Evolutionary conservation across 2,797 vertebrate species (phyloP).

Genomic region (Hozukius guyotensis): DNA sequence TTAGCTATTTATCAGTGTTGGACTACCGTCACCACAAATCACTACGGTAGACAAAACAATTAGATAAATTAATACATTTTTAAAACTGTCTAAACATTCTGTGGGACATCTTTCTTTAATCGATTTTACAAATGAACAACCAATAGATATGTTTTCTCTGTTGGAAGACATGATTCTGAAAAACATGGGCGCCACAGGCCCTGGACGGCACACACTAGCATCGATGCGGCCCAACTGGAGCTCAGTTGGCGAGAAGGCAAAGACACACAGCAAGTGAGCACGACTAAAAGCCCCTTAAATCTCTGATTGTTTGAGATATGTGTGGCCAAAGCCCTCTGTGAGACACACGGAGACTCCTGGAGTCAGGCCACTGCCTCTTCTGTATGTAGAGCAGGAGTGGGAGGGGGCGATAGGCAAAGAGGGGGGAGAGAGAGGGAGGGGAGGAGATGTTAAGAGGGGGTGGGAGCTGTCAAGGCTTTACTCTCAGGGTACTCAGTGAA

Average conservation of each 20-base stretch:
- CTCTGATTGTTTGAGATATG: slow-evolving; percentile 61
- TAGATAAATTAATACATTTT: slow-evolving; percentile 5
- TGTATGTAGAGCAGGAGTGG: slow-evolving; percentile 76
- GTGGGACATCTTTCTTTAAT: neutral
- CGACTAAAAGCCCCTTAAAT: slow-evolving; percentile 63
- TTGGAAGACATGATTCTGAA: neutral
- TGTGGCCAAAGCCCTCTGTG: slow-evolving; percentile 55
- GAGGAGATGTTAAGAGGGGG: slow-evolving; percentile 69
- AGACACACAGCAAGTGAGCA: slow-evolving; percentile 47
- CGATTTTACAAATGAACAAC: slow-evolving; percentile 1
- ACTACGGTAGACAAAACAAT: neutral
- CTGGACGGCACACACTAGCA: slow-evolving; percentile 1
- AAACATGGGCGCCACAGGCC: neutral
- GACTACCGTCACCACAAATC: slow-evolving; percentile 9
- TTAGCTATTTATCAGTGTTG: slow-evolving; percentile 40
- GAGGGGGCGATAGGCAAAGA: neutral
- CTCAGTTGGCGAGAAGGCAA: slow-evolving; percentile 56
- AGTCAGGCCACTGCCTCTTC: slow-evolving; percentile 70
- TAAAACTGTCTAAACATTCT: neutral
- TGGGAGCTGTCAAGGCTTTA: slow-evolving; percentile 83
- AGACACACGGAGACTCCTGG: slow-evolving; percentile 67
- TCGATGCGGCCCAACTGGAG: slow-evolving; percentile 24
- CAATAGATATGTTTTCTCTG: neutral
- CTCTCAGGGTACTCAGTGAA: slow-evolving; percentile 79
- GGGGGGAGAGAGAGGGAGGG: neutral